Base-by-base conservation (phyloP, 2,888 invertebrate species). In the Tenthredo distinguenda region DNA sequence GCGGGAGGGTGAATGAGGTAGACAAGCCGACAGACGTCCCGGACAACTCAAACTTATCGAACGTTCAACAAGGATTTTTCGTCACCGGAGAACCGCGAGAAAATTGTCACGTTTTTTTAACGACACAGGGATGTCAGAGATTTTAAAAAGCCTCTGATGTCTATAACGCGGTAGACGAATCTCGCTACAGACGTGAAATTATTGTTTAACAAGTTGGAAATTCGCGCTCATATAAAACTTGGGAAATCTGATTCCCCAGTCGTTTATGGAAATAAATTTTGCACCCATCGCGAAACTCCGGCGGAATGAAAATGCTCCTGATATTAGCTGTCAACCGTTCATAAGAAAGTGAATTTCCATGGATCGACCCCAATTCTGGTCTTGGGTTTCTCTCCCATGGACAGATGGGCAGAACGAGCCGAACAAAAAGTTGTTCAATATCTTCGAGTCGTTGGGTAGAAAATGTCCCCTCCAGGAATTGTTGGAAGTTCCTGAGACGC, bases 401-500 rank as follows among this genome's bases (percentile, higher is more conserved):
- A 34, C 68, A 68, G 68, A 68, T 68, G 68, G 68, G 68, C 68
- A 7, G 34, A 68, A 68, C 68, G 68, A 68, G 68, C 7, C 34
- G 68, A 68, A 68, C 34, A 68, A 68, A 68, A 68, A 68, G 34
- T 68, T 68, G 68, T 68, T 68, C 68, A 68, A 68, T 68, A 68
- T 68, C 68, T 68, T 34, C 34, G 68, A 68, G 68, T 34, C 68
- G 68, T 34, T 68, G 68, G 34, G 26, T 18, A 68, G 68, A 34
- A 34, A 68, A 68, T 68, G 18, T 68, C 1, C 26, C 26, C 68
- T 31, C 4, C 10, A 68, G 68, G 68, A 68, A 68, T 68, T 68
- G 68, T 34, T 18, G 7, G 68, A 34, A 68, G 34, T 68, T 34
- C 62, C 26, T 62, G 1, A 26, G 62, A 62, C 21, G 68, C 34